Percentiles rank a stretch among this genome's conserved stretches.
These are phyloP conservation scores for Malurus alboscapulatus DNA, from an alignment of 2,113 vertebrate genomes.

Conservation along the genomic window DNA sequence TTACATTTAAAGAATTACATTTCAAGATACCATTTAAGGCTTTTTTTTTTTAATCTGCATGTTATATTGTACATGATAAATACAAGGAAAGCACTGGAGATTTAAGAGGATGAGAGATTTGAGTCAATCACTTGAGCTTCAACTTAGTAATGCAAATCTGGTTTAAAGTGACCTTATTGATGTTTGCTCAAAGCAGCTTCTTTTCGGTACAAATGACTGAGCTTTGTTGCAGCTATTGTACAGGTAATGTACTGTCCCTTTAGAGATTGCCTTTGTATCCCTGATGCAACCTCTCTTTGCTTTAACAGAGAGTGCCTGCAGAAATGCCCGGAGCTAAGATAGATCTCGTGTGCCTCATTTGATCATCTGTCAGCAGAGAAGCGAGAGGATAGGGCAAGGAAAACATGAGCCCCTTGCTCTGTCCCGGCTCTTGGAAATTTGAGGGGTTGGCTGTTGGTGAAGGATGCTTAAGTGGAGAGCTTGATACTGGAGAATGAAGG, in stretches of 20 bases:
- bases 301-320: constrained; percentile 42
- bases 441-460: background rate
- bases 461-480: background rate
- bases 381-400: background rate
- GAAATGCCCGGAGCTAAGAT: constrained; percentile 44
- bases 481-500: background rate
- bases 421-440: constrained; percentile 16
- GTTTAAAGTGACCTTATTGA: constrained; percentile 65
- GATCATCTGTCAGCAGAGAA: constrained; percentile 27
- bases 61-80: constrained; percentile 15
- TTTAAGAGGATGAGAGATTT: constrained; percentile 62
- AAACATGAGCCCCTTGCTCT: constrained; percentile 39
- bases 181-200: constrained; percentile 62
- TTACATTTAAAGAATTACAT: background rate
- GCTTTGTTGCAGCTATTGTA: constrained; percentile 61
- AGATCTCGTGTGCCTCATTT: constrained; percentile 10
- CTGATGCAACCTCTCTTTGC: constrained; percentile 21
- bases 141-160: constrained; percentile 56
- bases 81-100: constrained; percentile 18
- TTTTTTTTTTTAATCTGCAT: constrained; percentile 9
- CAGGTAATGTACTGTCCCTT: constrained; percentile 24
- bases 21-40: background rate
- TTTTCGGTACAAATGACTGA: constrained; percentile 48
- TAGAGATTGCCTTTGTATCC: constrained; percentile 26
- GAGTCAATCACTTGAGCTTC: constrained; percentile 60